A percentile compares a stretch with the other conserved stretches of the same genome.
Evolutionary conservation across 2,113 vertebrate genomes (phyloP).

Genomic region (Cacatua alba): DNA sequence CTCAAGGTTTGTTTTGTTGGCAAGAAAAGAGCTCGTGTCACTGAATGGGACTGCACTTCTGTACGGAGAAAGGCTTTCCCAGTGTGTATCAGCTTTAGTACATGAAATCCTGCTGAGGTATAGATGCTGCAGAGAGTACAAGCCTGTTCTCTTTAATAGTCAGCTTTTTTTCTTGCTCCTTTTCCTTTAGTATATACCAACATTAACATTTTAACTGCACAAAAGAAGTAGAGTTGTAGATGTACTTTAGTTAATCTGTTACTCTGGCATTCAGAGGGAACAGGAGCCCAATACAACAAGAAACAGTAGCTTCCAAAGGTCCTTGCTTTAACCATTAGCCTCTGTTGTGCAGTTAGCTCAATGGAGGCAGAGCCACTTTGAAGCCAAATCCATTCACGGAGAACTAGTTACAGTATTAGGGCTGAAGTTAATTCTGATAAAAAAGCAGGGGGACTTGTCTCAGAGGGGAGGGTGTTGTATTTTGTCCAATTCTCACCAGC

Average conservation of each 20-base stretch:
- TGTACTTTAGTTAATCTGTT: constrained; percentile 24
- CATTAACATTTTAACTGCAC: constrained; percentile 58
- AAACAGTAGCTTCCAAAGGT: not conserved
- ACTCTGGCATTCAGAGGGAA: constrained; percentile 3
- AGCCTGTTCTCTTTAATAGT: constrained; percentile 55
- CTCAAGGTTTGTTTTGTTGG: constrained; percentile 64
- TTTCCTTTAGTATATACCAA: constrained; percentile 28
- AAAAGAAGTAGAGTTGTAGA: constrained; percentile 13
- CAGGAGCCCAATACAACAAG: not conserved
- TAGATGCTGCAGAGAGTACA: constrained; percentile 49
- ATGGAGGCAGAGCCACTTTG: not conserved
- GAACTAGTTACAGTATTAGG: not conserved
- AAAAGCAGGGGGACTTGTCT: not conserved
- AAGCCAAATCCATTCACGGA: not conserved
- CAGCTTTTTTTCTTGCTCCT: not conserved
- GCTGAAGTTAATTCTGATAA: not conserved
- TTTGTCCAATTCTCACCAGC: not conserved
- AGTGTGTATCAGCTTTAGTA: constrained; percentile 49
- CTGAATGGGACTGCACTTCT: constrained; percentile 58
- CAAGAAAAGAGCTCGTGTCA: constrained; percentile 51
- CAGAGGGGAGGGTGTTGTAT: not conserved
- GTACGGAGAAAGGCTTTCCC: constrained; percentile 54
- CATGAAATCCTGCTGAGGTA: constrained; percentile 61
- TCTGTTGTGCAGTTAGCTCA: not conserved
- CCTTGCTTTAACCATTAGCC: not conserved